Base-by-base conservation (phyloP, 2,797 vertebrate genomes). In the Hydrolagus colliei region DNA sequence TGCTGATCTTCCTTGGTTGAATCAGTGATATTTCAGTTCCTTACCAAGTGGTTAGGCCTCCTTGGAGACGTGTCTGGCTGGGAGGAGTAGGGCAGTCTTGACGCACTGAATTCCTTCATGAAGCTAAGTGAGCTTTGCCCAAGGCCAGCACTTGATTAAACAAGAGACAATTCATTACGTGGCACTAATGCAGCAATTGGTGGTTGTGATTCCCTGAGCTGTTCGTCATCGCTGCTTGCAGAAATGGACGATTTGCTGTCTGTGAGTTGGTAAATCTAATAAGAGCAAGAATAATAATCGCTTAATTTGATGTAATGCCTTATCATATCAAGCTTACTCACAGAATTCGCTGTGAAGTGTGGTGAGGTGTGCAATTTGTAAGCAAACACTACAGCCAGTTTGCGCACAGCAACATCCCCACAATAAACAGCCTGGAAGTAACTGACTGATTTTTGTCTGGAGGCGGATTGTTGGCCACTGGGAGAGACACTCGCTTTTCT, bases 1-100 rank as follows among this genome's bases (percentile, higher is more conserved):
- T 84, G 79, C 12, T 71, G 3, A 71, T 84, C 79, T 41, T 82
- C 78, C 78, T 82, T 65, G 65, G 78, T 82, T 84, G 79, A 84
- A 16, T 68, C 52, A 63, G 79, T 52, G 68, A 71, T 9, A n/a
- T 84, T 67, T 84, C 9, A 32, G 32, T 18, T 41, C 65, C 41
- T 84, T 20, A 68, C 27, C 67, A 68, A 84, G 68, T 68, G 79
- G 79, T 67, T 16, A 67, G 78, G 18, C 27, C 67, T 32, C 78
- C 61, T 82, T 62, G 67, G 22, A 82, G 62, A 67, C 14, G 14
- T 16, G 35, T 68, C 65, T 41, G 68, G 63, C 63, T 84, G 62
- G 10, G 41, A 27, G 62, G 79, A 41, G 75, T 10, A 61, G 62
- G 16, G 9, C 35, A 71, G 14, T 18, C 35, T 84, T 16, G 68